These are phyloP conservation scores for Apodemia duryi DNA, from an alignment of 2,888 invertebrate genomes.

Conservation along the genomic window DNA sequence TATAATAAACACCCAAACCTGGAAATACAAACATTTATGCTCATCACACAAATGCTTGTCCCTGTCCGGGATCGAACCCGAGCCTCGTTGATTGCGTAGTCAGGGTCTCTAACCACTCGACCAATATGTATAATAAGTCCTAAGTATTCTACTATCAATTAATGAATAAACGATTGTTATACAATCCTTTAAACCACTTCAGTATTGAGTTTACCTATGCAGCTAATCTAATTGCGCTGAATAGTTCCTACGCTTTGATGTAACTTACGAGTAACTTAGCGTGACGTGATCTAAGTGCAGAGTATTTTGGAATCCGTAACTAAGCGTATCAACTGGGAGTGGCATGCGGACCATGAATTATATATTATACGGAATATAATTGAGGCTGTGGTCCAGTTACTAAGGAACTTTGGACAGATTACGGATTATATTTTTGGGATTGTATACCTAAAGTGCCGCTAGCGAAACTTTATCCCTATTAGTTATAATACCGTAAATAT, in stretches of 20 bases:
- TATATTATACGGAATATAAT: constrained; percentile 18
- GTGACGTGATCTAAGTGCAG: constrained; percentile 56
- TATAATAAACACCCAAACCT: too few species aligned
- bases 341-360: constrained; percentile 27
- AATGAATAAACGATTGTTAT: background rate
- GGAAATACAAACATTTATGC: too few species aligned
- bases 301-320: constrained; percentile 27
- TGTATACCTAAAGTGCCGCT: too few species aligned
- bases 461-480: too few species aligned
- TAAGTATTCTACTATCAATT: background rate
- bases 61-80: too few species aligned
- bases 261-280: constrained; percentile 43
- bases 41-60: too few species aligned
- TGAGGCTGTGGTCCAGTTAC: background rate
- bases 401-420: background rate
- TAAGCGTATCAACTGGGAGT: constrained; percentile 23
- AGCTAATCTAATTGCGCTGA: constrained; percentile 30
- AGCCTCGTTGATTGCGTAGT: too few species aligned
- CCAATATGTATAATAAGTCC: too few species aligned
- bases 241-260: constrained; percentile 28
- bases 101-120: too few species aligned
- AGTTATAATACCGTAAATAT: too few species aligned
- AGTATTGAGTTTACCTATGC: constrained; percentile 4
- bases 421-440: background rate
- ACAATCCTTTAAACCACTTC: background rate